Conservation (phyloP, 2,113 vertebrate species). For the Montifringilla adamsi region DNA sequence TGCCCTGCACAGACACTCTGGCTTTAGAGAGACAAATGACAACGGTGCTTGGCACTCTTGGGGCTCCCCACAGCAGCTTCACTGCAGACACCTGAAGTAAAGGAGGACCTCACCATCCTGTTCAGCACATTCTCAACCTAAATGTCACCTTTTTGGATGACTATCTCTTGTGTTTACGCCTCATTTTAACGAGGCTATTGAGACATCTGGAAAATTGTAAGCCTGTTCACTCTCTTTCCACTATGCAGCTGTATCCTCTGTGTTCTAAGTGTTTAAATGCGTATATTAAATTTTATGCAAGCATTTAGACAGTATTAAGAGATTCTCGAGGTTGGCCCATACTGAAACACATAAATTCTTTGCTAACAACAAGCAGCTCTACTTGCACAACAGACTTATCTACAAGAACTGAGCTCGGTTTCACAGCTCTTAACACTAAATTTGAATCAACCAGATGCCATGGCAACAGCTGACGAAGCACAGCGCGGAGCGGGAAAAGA, state of each 20-base stretch:
- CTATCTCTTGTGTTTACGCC: background rate
- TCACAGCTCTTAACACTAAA: background rate
- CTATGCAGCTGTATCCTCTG: background rate
- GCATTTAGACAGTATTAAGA: background rate
- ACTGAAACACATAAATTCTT: background rate
- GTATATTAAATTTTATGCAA: rapidly evolving
- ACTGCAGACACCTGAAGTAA: background rate
- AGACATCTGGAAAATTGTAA: background rate
- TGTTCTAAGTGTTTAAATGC: rapidly evolving
- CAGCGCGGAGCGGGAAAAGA: rapidly evolving
- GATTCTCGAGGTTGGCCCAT: too few species aligned
- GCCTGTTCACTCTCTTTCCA: background rate
- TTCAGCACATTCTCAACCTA: background rate
- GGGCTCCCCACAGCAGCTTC: background rate
- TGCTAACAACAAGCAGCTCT: background rate
- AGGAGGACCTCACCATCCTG: background rate
- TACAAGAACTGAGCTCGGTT: background rate
- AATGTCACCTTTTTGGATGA: background rate
- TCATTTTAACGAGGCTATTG: background rate
- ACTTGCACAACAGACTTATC: background rate
- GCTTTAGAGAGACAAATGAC: background rate
- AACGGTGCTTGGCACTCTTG: rapidly evolving
- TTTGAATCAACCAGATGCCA: background rate
- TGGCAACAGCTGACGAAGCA: background rate
- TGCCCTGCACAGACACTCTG: too few species aligned